phyloP scores from a whole-genome alignment of 2,888 invertebrate genomes.

The Pharmacophagus antenor region DNA sequence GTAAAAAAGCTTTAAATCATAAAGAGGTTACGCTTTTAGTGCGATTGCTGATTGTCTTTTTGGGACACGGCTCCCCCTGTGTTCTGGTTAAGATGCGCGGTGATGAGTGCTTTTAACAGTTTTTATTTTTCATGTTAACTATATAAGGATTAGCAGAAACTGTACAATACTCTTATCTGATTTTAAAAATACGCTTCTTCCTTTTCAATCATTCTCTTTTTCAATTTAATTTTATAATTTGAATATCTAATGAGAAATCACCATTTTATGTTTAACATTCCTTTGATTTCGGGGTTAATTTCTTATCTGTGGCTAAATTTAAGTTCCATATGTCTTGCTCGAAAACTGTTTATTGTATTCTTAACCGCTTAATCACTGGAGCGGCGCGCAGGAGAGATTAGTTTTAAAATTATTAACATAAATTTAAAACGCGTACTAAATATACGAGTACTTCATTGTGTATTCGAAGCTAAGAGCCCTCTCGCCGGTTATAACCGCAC shows the following conservation, averaged over 20 bases:
- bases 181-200: too few relatives aligned
- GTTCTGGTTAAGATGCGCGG: constrained; percentile 34
- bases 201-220: too few relatives aligned
- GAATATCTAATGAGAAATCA: too few relatives aligned
- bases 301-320: too few relatives aligned
- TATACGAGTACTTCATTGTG: constrained; percentile 10
- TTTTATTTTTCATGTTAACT: background rate
- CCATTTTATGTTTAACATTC: too few relatives aligned
- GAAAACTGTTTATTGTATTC: background rate
- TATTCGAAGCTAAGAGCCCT: constrained; percentile 36
- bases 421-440: constrained; percentile 20
- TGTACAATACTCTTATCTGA: too few relatives aligned
- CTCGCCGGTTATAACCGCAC: constrained; percentile 56
- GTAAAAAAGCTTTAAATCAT: constrained; percentile 66
- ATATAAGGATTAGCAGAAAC: background rate
- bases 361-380: constrained; percentile 12
- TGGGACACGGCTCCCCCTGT: constrained; percentile 57
- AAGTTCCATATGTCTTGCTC: too few relatives aligned
- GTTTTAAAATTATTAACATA: constrained; percentile 24
- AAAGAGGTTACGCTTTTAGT: constrained; percentile 36
- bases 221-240: too few relatives aligned
- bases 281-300: too few relatives aligned
- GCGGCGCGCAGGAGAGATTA: background rate
- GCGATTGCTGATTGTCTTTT: constrained; percentile 66
- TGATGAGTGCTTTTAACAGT: background rate